Base-by-base conservation (phyloP, 2,797 vertebrate species). In the Gymnopithys bicolor region DNA sequence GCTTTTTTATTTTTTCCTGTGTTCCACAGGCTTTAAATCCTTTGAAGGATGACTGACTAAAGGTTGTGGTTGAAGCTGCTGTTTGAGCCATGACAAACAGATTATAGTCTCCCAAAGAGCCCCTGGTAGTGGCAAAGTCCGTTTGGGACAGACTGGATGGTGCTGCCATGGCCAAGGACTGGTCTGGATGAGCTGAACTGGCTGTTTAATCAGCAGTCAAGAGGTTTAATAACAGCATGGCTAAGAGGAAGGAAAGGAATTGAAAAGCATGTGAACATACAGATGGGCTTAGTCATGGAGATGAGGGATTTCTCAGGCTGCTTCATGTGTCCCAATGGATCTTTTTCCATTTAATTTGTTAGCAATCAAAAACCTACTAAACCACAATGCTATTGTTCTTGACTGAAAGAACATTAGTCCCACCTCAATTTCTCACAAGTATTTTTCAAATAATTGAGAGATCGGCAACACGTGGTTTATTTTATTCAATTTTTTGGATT, bases 1-100 rank as follows among this genome's bases (percentile, higher is more conserved):
- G 11, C 23, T 74, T 82, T 91, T 83, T 92, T 95, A 63, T 82
- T 95, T 95, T 94, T 96, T 96, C 94, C 91, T 90, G 95, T 94
- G 25, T 48, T 92, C 64, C 27, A 43, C 28, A 52, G 60, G 1
- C 56, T 88, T 94, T 66, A 35, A 43, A 86, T 13, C 41, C 95
- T 94, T 95, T 94, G 85, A 96, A 94, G 73, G 76, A 51, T 6
- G 41, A 19, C 30, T 60, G 56, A 58, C 13, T 63, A 46, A 84
- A 45, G 25, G n/a, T 9, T 69, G 39, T 55, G 55, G 75, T 88
- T 88, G 79, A 90, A 93, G 51, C 48, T 66, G 13, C 16, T 81
- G 27, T 45, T 37, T 74, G 71, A 84, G 32, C 60, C 56, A 43
- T 6, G 37, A 8, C 21, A 77, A 82, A 84, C 8, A 8, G 0